Conservation (phyloP, 2,113 vertebrate species). For the Gulo gulo region DNA sequence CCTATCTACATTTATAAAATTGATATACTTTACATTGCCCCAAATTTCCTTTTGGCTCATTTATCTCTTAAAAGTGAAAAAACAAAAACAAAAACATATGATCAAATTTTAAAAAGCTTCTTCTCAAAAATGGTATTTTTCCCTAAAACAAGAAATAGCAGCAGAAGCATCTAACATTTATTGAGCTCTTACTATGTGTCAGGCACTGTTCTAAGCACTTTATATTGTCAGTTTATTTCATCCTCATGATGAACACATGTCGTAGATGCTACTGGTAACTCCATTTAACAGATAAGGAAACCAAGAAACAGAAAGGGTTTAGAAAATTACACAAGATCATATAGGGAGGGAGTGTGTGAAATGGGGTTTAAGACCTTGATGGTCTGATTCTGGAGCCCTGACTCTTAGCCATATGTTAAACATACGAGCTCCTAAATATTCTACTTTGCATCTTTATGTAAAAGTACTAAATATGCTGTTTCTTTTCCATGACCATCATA, state of each 20-base stretch:
- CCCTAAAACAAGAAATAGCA: neutral
- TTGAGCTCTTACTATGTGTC: neutral
- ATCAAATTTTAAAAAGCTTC: neutral
- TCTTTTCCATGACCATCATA: neutral
- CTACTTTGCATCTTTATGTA: neutral
- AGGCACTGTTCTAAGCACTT: neutral
- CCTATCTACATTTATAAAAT: neutral
- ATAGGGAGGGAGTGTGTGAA: neutral
- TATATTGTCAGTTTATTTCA: neutral
- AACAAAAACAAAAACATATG: neutral
- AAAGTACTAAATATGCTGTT: neutral
- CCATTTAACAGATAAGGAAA: neutral
- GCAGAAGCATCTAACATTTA: neutral
- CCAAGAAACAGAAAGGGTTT: neutral
- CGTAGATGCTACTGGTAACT: neutral
- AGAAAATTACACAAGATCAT: neutral
- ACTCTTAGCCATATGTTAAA: neutral
- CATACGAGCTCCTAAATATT: neutral
- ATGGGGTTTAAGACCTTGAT: neutral
- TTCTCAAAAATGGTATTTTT: neutral
- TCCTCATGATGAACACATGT: neutral
- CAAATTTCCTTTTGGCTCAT: neutral
- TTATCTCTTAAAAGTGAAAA: slow-evolving; percentile 26
- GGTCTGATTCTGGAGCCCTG: neutral
- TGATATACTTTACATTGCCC: neutral